Percentiles rank a stretch among this genome's conserved stretches.
phyloP scores from a whole-genome alignment of 2,888 invertebrate species.

The Drosophila putrida region DNA sequence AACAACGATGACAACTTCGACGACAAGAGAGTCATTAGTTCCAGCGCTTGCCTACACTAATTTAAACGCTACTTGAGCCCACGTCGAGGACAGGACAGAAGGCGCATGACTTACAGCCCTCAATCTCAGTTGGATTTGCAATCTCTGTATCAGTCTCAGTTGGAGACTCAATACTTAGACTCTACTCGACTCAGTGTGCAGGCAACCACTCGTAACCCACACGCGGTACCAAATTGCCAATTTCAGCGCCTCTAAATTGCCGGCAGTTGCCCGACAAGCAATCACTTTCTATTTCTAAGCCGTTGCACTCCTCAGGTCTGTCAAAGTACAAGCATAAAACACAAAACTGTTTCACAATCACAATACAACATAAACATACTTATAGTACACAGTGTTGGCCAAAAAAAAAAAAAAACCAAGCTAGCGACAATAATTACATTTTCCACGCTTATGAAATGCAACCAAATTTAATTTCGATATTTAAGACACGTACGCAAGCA shows the following conservation, averaged over 20 bases:
- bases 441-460: constrained; percentile 55
- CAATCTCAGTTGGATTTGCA: constrained; percentile 8
- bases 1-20: constrained; percentile 53
- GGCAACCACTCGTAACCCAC: constrained; percentile 38
- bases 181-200: background rate
- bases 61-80: constrained; percentile 68
- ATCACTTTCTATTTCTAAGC: constrained; percentile 76
- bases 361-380: constrained; percentile 18
- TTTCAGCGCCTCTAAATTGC: constrained; percentile 74
- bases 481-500: constrained; percentile 61
- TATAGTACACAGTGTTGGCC: constrained; percentile 20
- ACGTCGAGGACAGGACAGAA: constrained; percentile 47
- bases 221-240: constrained; percentile 62
- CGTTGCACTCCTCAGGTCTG: constrained; percentile 46
- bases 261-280: constrained; percentile 50
- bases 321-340: constrained; percentile 6
- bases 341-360: constrained; percentile 46
- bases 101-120: constrained; percentile 20
- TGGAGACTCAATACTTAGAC: background rate
- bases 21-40: constrained; percentile 73
- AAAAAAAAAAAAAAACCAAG: constrained; percentile 22
- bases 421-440: constrained; percentile 74
- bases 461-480: constrained; percentile 55
- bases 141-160: background rate
- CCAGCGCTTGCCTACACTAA: constrained; percentile 77